These are phyloP conservation scores for Gila orcuttii DNA, from an alignment of 2,113 vertebrate genomes.

Conservation along the genomic window DNA sequence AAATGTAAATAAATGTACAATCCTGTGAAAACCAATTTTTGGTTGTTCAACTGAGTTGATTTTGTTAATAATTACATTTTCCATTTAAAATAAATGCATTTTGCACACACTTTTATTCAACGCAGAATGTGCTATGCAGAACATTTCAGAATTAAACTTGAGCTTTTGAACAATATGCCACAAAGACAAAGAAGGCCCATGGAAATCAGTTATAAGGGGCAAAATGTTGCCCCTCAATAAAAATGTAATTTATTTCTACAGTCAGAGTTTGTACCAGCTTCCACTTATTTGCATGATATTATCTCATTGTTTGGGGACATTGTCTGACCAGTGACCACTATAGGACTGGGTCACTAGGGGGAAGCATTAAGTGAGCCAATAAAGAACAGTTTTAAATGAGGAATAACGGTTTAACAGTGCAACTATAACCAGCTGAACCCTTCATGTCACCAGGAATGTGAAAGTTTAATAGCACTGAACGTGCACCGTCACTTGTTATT, in stretches of 20 bases:
- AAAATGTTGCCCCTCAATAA: neutral
- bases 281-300: neutral
- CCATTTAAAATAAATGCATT: neutral
- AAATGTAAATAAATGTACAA: no score
- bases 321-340: neutral
- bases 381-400: neutral
- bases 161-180: neutral
- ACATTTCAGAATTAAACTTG: neutral
- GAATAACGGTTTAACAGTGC: conserved; percentile 4
- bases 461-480: neutral
- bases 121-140: neutral
- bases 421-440: neutral
- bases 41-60: neutral
- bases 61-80: neutral
- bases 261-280: neutral
- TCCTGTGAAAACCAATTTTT: neutral
- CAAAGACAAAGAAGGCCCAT: neutral
- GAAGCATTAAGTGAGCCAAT: conserved; percentile 9
- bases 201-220: neutral
- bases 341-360: neutral
- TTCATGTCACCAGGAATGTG: neutral
- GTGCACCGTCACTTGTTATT: neutral
- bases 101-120: neutral
- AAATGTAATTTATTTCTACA: neutral
- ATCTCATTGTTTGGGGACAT: neutral